phyloP scores from a whole-genome alignment of 2,797 vertebrate species.

The Momotus momota region DNA sequence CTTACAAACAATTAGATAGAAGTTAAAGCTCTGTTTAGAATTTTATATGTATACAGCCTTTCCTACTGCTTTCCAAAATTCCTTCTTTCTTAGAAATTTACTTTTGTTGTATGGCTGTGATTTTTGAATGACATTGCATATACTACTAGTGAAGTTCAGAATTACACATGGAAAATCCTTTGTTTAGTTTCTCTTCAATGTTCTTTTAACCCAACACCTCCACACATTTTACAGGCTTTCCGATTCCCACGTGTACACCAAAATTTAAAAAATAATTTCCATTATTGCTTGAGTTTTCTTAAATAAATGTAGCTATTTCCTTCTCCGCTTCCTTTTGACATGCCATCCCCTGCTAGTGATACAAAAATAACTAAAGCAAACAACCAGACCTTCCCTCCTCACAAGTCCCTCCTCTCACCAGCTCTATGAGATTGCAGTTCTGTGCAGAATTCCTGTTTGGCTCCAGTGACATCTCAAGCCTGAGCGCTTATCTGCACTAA shows the following conservation, averaged over 20 bases:
- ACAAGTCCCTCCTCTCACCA: background rate
- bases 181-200: background rate
- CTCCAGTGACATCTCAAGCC: background rate
- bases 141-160: background rate
- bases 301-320: background rate
- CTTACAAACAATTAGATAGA: background rate
- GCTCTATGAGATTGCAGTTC: background rate
- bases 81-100: background rate
- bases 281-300: background rate
- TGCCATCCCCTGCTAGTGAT: background rate
- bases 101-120: background rate
- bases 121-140: background rate
- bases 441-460: background rate
- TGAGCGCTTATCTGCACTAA: background rate
- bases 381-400: background rate
- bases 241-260: background rate
- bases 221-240: background rate
- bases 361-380: background rate
- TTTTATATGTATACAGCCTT: background rate
- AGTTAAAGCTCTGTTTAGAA: background rate
- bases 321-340: background rate
- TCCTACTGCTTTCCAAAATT: background rate
- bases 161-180: background rate
- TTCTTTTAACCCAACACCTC: background rate
- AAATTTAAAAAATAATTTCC: background rate